Evolutionary conservation across 2,888 invertebrate species (phyloP).

Genomic region (Parnassius orleans): DNA sequence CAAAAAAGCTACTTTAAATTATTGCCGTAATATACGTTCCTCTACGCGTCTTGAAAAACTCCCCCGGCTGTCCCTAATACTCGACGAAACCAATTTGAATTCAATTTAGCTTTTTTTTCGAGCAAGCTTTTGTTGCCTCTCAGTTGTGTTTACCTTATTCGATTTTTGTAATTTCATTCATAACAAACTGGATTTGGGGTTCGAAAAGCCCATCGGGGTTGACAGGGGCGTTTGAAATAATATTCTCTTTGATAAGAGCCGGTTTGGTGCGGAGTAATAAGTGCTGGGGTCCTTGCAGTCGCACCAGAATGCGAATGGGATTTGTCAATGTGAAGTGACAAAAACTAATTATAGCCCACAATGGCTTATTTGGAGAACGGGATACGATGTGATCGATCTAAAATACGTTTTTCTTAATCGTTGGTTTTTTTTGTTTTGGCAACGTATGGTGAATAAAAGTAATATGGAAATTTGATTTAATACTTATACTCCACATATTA

Average conservation of each 20-base stretch:
- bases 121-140: constrained; percentile 79
- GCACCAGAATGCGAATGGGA: constrained; percentile 61
- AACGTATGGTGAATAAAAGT: too few relatives aligned
- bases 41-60: constrained; percentile 64
- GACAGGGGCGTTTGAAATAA: constrained; percentile 81
- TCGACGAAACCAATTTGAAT: constrained; percentile 81
- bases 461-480: too few relatives aligned
- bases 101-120: constrained; percentile 79
- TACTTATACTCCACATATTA: too few relatives aligned
- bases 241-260: constrained; percentile 80
- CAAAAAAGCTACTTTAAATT: constrained; percentile 74
- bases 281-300: constrained; percentile 65
- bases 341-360: constrained; percentile 78
- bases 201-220: constrained; percentile 76
- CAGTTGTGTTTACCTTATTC: constrained; percentile 81
- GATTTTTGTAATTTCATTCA: constrained; percentile 82
- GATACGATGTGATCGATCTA: constrained; percentile 46
- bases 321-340: constrained; percentile 79
- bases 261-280: constrained; percentile 59
- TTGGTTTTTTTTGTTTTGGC: not conserved
- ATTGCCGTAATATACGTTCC: constrained; percentile 62
- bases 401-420: constrained; percentile 41
- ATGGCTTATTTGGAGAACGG: constrained; percentile 60
- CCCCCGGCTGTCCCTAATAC: constrained; percentile 78
- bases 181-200: constrained; percentile 81